Percentiles rank a stretch among this genome's conserved stretches.
Evolutionary conservation across 1,140 invertebrate genomes (phyloP).

Genomic region (Scaptomyza pallida): DNA sequence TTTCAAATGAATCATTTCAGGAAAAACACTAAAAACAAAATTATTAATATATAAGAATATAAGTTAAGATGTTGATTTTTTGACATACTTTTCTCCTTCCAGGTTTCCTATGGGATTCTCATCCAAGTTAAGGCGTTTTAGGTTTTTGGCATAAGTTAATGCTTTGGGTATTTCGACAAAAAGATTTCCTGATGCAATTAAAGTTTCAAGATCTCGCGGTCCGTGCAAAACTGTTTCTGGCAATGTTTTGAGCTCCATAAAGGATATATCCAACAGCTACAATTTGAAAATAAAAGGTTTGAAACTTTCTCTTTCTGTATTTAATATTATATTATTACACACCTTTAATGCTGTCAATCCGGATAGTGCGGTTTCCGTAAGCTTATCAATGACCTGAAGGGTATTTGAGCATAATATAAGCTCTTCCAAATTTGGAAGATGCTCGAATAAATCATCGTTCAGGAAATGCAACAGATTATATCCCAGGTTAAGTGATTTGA

Average conservation of each 20-base stretch:
- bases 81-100: conserved; percentile 79
- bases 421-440: conserved; percentile 87
- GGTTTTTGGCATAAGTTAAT: conserved; percentile 86
- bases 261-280: conserved; percentile 84
- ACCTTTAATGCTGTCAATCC: conserved; percentile 88
- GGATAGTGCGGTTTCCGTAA: conserved; percentile 87
- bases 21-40: conserved; percentile 86
- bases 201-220: conserved; percentile 86
- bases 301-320: not conserved
- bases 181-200: conserved; percentile 89
- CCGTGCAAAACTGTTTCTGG: conserved; percentile 88
- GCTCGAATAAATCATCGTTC: conserved; percentile 89
- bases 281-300: not conserved
- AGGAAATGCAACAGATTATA: conserved; percentile 88
- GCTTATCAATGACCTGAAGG: conserved; percentile 86
- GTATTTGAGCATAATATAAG: conserved; percentile 89
- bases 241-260: conserved; percentile 86
- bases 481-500: conserved; percentile 87
- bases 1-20: conserved; percentile 86
- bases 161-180: conserved; percentile 86
- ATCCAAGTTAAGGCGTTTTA: conserved; percentile 87
- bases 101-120: conserved; percentile 88
- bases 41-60: conserved; percentile 3
- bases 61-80: not conserved
- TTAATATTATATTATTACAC: conserved; percentile 20